These are phyloP conservation scores for Platorchestia sp. DNA, from an alignment of 1,140 invertebrate genomes.

Conservation along the genomic window DNA sequence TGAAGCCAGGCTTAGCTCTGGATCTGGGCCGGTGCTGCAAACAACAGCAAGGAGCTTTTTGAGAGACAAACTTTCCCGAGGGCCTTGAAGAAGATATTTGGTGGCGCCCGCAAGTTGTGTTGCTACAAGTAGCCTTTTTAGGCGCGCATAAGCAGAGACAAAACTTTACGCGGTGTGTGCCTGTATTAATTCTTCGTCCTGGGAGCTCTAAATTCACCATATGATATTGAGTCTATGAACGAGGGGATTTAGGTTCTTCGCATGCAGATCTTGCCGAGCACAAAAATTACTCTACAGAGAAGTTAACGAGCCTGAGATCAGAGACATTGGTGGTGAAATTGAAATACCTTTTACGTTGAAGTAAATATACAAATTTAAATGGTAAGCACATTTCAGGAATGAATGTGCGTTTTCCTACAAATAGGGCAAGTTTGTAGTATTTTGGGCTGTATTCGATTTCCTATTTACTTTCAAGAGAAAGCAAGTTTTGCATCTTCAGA, in stretches of 20 bases:
- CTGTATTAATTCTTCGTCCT: background rate
- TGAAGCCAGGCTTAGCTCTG: background rate
- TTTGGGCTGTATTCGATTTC: no score
- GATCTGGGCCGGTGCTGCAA: background rate
- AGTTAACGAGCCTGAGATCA: background rate
- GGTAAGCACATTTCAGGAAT: background rate
- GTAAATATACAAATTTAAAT: no score
- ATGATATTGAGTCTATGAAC: background rate
- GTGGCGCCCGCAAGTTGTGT: background rate
- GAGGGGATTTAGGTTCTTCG: background rate
- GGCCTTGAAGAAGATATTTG: background rate
- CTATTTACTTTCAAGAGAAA: no score
- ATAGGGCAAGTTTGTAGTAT: no score
- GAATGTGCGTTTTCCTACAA: no score
- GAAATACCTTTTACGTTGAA: background rate
- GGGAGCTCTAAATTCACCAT: background rate
- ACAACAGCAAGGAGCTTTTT: constrained; percentile 7
- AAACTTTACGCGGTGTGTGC: background rate
- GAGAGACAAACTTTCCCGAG: background rate
- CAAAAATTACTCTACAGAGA: no score
- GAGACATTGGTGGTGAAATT: background rate
- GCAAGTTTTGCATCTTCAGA: no score
- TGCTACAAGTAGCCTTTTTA: background rate
- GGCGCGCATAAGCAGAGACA: background rate
- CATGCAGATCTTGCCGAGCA: no score